phyloP scores from a whole-genome alignment of 1,140 invertebrate species.

The Paramacrobiotus metropolitanus region DNA sequence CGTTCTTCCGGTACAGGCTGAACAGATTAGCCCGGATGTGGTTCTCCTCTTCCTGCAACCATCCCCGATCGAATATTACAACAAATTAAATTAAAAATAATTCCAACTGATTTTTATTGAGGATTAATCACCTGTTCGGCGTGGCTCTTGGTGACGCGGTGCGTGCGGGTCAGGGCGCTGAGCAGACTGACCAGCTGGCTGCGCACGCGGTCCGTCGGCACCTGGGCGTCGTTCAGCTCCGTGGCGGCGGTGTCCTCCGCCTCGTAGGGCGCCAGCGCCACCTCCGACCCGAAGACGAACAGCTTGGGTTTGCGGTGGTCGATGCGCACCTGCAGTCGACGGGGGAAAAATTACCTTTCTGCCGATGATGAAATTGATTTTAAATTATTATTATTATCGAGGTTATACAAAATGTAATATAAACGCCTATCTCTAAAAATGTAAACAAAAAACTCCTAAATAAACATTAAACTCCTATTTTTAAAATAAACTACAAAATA shows the following conservation, averaged over 20 bases:
- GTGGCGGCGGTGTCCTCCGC: background rate
- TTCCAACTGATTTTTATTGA: too few relatives aligned
- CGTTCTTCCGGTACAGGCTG: background rate
- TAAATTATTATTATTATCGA: too few relatives aligned
- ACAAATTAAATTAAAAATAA: too few relatives aligned
- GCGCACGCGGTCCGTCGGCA: background rate
- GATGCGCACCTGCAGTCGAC: conserved; percentile 32
- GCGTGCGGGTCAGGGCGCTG: background rate
- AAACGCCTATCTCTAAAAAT: background rate
- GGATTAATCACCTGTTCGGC: background rate
- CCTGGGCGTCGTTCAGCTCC: background rate
- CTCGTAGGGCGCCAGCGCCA: background rate
- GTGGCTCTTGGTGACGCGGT: background rate
- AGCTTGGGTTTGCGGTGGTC: conserved; percentile 38
- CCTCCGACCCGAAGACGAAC: background rate
- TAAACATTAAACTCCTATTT: background rate
- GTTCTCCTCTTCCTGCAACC: background rate
- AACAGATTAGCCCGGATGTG: background rate
- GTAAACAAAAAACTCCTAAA: background rate
- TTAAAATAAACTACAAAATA: background rate
- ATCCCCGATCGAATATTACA: too few relatives aligned
- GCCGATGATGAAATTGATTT: too few relatives aligned
- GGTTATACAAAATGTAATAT: too few relatives aligned
- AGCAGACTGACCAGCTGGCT: conserved; percentile 2
- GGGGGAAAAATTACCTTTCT: conserved; percentile 4